Percentiles rank a stretch among this genome's conserved stretches.
These are phyloP conservation scores for Sturnira hondurensis DNA, from an alignment of 2,113 vertebrate genomes.

Conservation along the genomic window DNA sequence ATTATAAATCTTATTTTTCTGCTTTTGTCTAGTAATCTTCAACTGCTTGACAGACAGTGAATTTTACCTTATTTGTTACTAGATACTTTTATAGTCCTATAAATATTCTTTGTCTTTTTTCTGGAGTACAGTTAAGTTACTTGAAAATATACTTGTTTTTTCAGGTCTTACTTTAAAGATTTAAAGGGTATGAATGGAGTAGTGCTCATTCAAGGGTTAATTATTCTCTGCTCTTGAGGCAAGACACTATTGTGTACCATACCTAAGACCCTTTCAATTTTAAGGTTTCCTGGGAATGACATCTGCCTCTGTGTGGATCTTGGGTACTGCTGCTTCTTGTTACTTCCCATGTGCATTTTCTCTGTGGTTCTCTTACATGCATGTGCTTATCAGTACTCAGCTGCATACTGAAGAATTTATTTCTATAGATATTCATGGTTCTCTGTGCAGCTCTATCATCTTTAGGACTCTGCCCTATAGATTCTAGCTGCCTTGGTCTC, in stretches of 20 bases:
- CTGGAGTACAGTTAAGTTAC: neutral
- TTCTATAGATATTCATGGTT: neutral
- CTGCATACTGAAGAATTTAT: neutral
- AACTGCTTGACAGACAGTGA: neutral
- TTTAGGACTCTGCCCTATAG: neutral
- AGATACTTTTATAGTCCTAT: neutral
- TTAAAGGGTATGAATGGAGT: neutral
- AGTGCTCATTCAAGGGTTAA: neutral
- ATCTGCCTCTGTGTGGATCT: neutral
- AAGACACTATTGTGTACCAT: neutral
- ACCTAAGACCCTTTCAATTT: neutral
- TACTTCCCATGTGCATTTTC: neutral
- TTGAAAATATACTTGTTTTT: neutral
- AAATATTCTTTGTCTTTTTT: neutral
- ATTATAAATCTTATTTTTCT: neutral
- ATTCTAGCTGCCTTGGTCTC: neutral
- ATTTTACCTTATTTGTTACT: neutral
- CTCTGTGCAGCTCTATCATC: neutral
- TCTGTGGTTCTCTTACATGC: neutral
- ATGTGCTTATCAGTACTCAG: neutral
- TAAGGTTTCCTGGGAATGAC: neutral
- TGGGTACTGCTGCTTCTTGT: neutral
- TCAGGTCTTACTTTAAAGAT: neutral
- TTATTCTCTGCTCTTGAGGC: neutral
- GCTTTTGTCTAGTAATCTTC: neutral